Percentiles rank a stretch among this genome's conserved stretches.
Evolutionary conservation across 1,140 invertebrate species (phyloP).

Genomic region (Euglossa dilemma): DNA sequence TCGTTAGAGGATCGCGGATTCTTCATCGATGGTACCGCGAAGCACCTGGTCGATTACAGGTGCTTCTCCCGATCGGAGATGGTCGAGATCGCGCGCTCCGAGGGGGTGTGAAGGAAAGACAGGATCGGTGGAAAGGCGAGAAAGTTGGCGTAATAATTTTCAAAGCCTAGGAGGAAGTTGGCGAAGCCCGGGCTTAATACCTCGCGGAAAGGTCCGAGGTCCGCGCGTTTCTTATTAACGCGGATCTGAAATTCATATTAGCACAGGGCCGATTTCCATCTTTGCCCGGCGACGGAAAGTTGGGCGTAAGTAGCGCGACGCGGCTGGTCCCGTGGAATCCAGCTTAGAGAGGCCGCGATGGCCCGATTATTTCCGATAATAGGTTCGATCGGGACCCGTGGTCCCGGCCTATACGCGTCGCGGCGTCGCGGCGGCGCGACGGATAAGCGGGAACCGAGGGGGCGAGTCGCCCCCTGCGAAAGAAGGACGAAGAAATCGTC

Average conservation of each 20-base stretch:
- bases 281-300: conserved; percentile 23
- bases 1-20: too few species aligned
- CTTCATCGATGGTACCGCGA: too few species aligned
- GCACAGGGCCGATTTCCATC: conserved; percentile 41
- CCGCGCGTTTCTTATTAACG: conserved; percentile 51
- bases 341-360: conserved; percentile 24
- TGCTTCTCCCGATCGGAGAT: background rate
- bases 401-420: conserved; percentile 5
- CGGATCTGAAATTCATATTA: conserved; percentile 56
- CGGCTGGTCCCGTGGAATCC: background rate
- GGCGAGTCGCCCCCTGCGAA: conserved; percentile 22
- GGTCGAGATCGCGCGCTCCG: too few species aligned
- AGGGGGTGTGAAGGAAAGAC: too few species aligned
- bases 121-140: background rate
- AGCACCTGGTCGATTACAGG: too few species aligned
- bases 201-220: conserved; percentile 33
- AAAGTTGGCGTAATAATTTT: conserved; percentile 48
- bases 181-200: conserved; percentile 18
- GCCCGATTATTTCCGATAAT: conserved; percentile 58
- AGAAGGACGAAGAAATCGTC: conserved; percentile 67
- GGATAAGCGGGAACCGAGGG: conserved; percentile 32
- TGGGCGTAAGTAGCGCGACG: conserved; percentile 40
- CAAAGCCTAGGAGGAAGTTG: conserved; percentile 24
- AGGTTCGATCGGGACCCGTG: conserved; percentile 45
- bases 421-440: conserved; percentile 52